These are phyloP conservation scores for Drosophila sp. DNA, from an alignment of 1,140 invertebrate species.

Conservation along the genomic window DNA sequence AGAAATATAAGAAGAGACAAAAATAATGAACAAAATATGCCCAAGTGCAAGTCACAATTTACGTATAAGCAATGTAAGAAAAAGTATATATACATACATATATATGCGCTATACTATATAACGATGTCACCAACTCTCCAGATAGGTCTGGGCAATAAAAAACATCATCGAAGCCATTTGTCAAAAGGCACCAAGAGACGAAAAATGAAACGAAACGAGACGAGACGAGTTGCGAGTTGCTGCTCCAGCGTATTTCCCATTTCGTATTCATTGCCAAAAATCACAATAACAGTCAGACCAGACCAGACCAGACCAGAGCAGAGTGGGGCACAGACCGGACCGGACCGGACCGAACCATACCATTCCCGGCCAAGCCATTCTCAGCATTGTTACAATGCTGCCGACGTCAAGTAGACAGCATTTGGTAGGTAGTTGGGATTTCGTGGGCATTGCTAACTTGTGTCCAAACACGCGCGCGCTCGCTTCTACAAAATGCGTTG, in stretches of 20 bases:
- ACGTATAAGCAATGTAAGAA: constrained; percentile 57
- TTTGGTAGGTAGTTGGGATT: constrained; percentile 25
- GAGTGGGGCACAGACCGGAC: constrained; percentile 7
- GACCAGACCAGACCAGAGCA: neutral
- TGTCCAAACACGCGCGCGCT: constrained; percentile 72
- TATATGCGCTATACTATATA: constrained; percentile 21
- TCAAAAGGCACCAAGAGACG: constrained; percentile 68
- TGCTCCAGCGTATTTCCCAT: constrained; percentile 48
- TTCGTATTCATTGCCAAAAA: constrained; percentile 81
- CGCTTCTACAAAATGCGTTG: constrained; percentile 71
- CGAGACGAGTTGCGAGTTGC: constrained; percentile 21
- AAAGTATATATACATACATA: constrained; percentile 27
- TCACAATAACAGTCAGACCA: constrained; percentile 68
- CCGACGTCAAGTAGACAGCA: constrained; percentile 60
- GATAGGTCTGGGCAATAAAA: constrained; percentile 77
- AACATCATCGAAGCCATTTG: constrained; percentile 80
- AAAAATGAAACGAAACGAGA: constrained; percentile 14
- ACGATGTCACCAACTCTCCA: constrained; percentile 58
- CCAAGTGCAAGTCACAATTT: constrained; percentile 53
- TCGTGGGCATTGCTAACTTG: constrained; percentile 55
- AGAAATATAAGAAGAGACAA: constrained; percentile 10
- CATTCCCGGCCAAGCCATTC: constrained; percentile 8
- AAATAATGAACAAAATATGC: constrained; percentile 61
- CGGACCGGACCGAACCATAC: neutral
- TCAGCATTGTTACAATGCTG: constrained; percentile 49